Evolutionary conservation across 2,888 invertebrate genomes (phyloP), one percentile per base, ranked within the genome.

Genomic region (Herminia tarsipennalis): DNA sequence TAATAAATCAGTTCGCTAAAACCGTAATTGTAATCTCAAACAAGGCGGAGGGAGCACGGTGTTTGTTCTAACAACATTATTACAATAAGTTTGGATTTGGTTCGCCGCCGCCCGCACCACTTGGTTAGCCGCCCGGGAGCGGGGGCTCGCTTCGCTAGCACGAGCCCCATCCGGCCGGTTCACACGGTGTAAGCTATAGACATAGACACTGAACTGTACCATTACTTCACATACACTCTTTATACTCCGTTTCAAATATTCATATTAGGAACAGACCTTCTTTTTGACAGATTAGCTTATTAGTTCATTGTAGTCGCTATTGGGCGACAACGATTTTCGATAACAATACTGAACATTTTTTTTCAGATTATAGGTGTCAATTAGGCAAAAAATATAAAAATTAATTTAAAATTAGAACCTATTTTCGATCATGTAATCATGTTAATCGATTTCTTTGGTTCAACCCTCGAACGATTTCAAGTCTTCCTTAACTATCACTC

Each of bases 21-120:
- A 86, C 91, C 89, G 90, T 91, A 91, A 91, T 90, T 91, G 90
- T 89, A 89, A 89, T 89, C 89, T 89, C 89, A 90, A 91, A 89
- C 89, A 90, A 84, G 86, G 28, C 28, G 28, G 20, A 81, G 86
- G 84, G 87, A 70, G 81, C 70, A 73, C 78, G 73, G 78, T 90
- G 91, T 90, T 91, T 91, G 86, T 82, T 88, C 84, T 88, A 86
- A 89, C 86, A 91, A 91, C 90, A 91, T 90, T 90, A 88, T 90
- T 90, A 90, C 88, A 91, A 90, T 89, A 90, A 90, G 88, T 88
- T 90, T 70, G 83, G 86, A 78, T 63, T 78, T 76, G 83, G 81
- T 77, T 78, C 82, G 73, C 76, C 81, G 78, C 82, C 70, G 66
- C 57, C 56, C 59, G 42, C 44, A 50, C 59, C 58, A 53, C 30